These are phyloP conservation scores for Cosmia pyralina DNA, from an alignment of 2,888 invertebrate genomes.

Conservation along the genomic window DNA sequence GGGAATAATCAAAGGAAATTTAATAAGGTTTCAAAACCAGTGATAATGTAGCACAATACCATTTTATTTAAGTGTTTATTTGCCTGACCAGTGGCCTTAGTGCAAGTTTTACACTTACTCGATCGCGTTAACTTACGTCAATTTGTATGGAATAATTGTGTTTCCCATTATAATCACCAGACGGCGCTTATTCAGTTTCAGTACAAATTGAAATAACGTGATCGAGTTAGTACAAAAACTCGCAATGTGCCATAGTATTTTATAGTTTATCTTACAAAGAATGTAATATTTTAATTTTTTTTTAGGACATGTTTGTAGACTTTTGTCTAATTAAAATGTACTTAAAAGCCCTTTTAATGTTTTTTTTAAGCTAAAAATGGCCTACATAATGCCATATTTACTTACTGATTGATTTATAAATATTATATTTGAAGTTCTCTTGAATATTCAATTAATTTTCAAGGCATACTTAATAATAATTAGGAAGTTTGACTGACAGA, in stretches of 20 bases:
- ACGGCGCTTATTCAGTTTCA: too few species aligned
- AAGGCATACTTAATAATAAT: background rate
- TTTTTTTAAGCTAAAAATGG: background rate
- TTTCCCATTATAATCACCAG: too few species aligned
- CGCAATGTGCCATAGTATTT: background rate
- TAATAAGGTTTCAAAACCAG: background rate
- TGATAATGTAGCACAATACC: background rate
- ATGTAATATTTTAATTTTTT: background rate
- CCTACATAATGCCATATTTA: too few species aligned
- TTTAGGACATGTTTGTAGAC: background rate
- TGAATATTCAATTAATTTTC: conserved; percentile 1
- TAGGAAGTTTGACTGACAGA: conserved; percentile 16
- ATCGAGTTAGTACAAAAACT: too few species aligned
- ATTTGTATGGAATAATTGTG: too few species aligned
- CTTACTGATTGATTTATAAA: too few species aligned
- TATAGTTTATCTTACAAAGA: background rate
- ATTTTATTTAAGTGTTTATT: background rate
- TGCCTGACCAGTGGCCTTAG: background rate
- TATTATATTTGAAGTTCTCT: too few species aligned
- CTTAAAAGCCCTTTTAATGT: background rate
- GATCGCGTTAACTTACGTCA: too few species aligned
- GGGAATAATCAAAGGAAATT: background rate
- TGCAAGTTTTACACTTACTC: too few species aligned
- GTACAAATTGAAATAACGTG: too few species aligned
- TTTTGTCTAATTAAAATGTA: conserved; percentile 3